Percentiles rank a stretch among this genome's conserved stretches.
Evolutionary conservation across 1,140 invertebrate genomes (phyloP).

Genomic region (Ceratosolen fusciceps): DNA sequence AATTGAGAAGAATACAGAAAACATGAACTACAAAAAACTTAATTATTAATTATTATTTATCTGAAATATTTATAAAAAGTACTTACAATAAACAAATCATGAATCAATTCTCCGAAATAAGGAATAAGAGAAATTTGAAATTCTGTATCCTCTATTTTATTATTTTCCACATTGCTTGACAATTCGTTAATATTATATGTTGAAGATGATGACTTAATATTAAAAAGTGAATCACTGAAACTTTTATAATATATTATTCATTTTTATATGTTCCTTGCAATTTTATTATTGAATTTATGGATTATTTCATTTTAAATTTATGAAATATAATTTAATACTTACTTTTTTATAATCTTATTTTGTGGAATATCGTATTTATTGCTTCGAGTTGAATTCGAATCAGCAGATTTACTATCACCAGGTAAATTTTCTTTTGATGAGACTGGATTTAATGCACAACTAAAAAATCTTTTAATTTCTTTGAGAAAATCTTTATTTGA

Average conservation of each 20-base stretch:
- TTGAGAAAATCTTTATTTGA: constrained; percentile 11
- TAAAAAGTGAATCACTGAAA: neutral
- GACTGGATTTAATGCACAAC: constrained; percentile 18
- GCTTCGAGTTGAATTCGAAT: neutral
- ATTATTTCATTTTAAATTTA: neutral
- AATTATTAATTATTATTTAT: no score
- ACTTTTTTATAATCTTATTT: neutral
- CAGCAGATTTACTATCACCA: neutral
- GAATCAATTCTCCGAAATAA: constrained; percentile 46
- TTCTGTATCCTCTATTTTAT: constrained; percentile 23
- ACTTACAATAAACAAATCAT: constrained; percentile 47
- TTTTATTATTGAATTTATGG: neutral
- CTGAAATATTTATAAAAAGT: no score
- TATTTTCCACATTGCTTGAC: neutral
- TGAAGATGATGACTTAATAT: neutral
- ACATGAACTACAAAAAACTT: no score
- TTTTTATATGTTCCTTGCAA: neutral
- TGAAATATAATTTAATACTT: neutral
- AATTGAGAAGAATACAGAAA: no score
- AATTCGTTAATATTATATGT: neutral
- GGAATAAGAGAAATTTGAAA: constrained; percentile 48
- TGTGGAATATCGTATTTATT: neutral
- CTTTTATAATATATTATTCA: neutral
- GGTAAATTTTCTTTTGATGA: neutral
- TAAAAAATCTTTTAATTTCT: constrained; percentile 25